Percentiles rank a stretch among this genome's conserved stretches.
These are phyloP conservation scores for Argyresthia albistria DNA, from an alignment of 2,888 invertebrate genomes.

Conservation along the genomic window DNA sequence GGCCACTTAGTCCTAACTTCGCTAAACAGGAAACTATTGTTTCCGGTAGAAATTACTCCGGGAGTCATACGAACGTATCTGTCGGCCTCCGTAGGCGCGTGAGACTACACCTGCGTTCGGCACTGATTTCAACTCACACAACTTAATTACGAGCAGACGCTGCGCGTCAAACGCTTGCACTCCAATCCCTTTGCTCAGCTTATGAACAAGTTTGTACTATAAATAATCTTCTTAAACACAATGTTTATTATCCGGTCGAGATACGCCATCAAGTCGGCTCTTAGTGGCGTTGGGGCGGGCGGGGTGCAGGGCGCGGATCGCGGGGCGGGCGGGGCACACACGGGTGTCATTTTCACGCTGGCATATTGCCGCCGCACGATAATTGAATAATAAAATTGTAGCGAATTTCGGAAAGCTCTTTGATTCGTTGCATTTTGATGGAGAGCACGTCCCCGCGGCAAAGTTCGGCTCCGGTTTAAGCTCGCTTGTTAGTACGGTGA, in stretches of 20 bases:
- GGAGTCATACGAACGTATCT: conserved; percentile 16
- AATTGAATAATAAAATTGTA: conserved; percentile 58
- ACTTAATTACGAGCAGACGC: conserved; percentile 37
- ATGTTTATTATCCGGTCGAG: conserved; percentile 39
- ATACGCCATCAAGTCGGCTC: conserved; percentile 29
- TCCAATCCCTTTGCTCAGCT: conserved; percentile 28
- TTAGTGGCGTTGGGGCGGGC: conserved; percentile 24
- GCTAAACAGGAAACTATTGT: conserved; percentile 24
- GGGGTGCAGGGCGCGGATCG: conserved; percentile 14
- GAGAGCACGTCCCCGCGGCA: conserved; percentile 2
- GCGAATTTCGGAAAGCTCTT: conserved; percentile 37
- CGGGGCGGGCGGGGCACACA: conserved; percentile 11
- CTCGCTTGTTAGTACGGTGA: not conserved
- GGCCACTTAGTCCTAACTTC: conserved; percentile 17
- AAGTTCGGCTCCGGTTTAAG: not conserved
- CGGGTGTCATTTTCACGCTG: conserved; percentile 52
- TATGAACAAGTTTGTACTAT: conserved; percentile 38
- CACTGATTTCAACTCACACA: conserved; percentile 28
- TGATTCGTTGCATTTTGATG: conserved; percentile 22
- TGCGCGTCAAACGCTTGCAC: conserved; percentile 9
- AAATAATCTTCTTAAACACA: conserved; percentile 39
- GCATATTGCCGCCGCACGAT: conserved; percentile 43
- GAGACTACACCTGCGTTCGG: conserved; percentile 32
- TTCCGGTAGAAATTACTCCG: conserved; percentile 22
- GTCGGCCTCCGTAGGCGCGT: conserved; percentile 14